These are phyloP conservation scores for Drosophila algonquin DNA, from an alignment of 2,888 invertebrate genomes.

Conservation along the genomic window DNA sequence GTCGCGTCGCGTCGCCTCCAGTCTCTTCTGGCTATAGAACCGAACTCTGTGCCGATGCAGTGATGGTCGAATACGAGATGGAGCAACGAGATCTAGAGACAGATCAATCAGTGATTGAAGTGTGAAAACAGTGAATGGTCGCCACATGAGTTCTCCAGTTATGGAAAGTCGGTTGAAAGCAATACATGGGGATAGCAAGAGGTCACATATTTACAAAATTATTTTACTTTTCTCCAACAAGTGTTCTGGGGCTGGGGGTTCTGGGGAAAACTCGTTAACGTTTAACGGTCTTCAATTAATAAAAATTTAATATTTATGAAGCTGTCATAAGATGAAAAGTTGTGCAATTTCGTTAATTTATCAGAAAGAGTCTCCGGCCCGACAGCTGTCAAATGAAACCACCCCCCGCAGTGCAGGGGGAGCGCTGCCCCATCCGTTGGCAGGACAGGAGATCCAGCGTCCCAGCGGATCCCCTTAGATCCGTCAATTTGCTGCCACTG, in stretches of 20 bases:
- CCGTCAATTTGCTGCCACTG: constrained; percentile 58
- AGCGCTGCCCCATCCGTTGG: neutral
- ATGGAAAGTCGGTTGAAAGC: no score
- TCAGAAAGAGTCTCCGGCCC: constrained; percentile 16
- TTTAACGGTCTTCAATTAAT: constrained; percentile 65
- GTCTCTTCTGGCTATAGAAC: constrained; percentile 5
- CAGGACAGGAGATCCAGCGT: neutral
- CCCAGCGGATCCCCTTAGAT: constrained; percentile 19
- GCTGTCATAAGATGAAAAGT: constrained; percentile 65
- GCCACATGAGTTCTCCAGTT: no score
- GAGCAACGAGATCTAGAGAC: neutral
- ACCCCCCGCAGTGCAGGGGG: no score
- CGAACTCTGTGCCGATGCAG: no score
- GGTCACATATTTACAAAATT: no score
- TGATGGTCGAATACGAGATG: neutral
- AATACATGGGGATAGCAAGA: no score
- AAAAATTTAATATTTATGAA: constrained; percentile 73
- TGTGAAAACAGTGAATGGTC: no score
- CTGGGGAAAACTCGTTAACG: constrained; percentile 23
- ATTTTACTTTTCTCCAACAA: no score
- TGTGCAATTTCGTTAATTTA: constrained; percentile 65
- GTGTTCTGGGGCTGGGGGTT: no score
- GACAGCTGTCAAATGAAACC: constrained; percentile 45
- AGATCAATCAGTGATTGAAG: no score
- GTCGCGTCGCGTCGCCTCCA: neutral